A percentile compares a stretch with the other conserved stretches of the same genome.
phyloP scores from a whole-genome alignment of 2,797 vertebrate species.

The Neosilurus hyrtlii region DNA sequence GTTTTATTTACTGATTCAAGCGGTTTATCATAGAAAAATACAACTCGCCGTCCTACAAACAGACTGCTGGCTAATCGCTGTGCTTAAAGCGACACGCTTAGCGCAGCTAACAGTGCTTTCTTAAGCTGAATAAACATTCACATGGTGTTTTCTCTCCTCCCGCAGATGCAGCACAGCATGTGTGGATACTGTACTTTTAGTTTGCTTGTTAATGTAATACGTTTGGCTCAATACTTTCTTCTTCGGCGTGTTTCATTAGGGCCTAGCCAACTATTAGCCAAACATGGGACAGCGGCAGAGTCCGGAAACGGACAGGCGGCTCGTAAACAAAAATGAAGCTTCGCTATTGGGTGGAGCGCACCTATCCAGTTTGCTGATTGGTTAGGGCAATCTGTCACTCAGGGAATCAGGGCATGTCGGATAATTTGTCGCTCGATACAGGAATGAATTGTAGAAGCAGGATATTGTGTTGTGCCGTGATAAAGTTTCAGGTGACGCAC shows the following conservation, averaged over 20 bases:
- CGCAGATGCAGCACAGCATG: not conserved
- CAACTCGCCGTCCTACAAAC: not conserved
- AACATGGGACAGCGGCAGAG: slow-evolving; percentile 51
- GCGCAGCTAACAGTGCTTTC: slow-evolving; percentile 7
- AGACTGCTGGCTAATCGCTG: not conserved
- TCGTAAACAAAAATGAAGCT: slow-evolving; percentile 51
- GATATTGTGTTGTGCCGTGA: not conserved
- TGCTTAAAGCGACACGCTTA: not conserved
- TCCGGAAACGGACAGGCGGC: slow-evolving; percentile 50
- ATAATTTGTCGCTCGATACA: not conserved
- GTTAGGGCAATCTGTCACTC: slow-evolving; percentile 55
- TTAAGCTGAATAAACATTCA: not conserved
- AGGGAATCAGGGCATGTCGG: slow-evolving; percentile 22
- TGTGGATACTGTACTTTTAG: not conserved
- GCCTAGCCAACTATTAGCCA: slow-evolving; percentile 66
- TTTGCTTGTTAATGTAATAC: not conserved
- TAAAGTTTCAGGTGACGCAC: not conserved
- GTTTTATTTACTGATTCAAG: not conserved
- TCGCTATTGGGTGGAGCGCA: slow-evolving; percentile 47
- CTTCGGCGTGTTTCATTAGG: slow-evolving; percentile 69
- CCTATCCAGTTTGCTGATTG: slow-evolving; percentile 56
- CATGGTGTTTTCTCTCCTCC: not conserved
- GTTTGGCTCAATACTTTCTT: slow-evolving; percentile 63
- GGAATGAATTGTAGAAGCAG: not conserved
- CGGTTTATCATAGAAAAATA: not conserved